These are phyloP conservation scores for Dioctria linearis DNA, from an alignment of 2,888 invertebrate species.

Conservation along the genomic window DNA sequence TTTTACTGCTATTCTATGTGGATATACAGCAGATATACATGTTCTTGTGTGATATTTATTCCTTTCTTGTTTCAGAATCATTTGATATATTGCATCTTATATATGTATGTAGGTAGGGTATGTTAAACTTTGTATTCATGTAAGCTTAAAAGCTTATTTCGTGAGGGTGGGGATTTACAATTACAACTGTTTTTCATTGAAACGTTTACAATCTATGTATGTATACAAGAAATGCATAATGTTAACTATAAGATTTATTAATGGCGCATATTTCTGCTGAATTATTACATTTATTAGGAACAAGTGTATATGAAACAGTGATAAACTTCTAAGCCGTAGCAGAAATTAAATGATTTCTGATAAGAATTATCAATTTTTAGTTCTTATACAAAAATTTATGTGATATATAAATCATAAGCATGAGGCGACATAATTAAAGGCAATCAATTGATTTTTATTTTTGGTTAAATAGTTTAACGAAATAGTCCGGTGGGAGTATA, in stretches of 20 bases:
- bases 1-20: slow-evolving; percentile 33
- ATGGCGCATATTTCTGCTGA: slow-evolving; percentile 22
- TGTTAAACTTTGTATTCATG: slow-evolving; percentile 16
- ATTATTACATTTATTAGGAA: slow-evolving; percentile 41
- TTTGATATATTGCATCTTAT: slow-evolving; percentile 35
- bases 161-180: slow-evolving; percentile 37
- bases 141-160: slow-evolving; percentile 34
- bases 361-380: neutral
- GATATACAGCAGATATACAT: slow-evolving; percentile 40
- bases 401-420: slow-evolving; percentile 47
- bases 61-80: slow-evolving; percentile 6
- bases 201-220: neutral
- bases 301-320: slow-evolving; percentile 20
- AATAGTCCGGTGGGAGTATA: slow-evolving; percentile 40
- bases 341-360: slow-evolving; percentile 7
- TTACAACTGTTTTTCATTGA: slow-evolving; percentile 3
- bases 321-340: slow-evolving; percentile 2
- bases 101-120: neutral
- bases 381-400: neutral
- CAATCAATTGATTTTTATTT: neutral
- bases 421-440: slow-evolving; percentile 28
- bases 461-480: slow-evolving; percentile 20
- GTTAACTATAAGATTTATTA: slow-evolving; percentile 40
- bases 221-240: slow-evolving; percentile 34
- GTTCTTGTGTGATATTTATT: slow-evolving; percentile 32